phyloP scores from a whole-genome alignment of 2,113 vertebrate genomes.

The Grammomys surdaster region DNA sequence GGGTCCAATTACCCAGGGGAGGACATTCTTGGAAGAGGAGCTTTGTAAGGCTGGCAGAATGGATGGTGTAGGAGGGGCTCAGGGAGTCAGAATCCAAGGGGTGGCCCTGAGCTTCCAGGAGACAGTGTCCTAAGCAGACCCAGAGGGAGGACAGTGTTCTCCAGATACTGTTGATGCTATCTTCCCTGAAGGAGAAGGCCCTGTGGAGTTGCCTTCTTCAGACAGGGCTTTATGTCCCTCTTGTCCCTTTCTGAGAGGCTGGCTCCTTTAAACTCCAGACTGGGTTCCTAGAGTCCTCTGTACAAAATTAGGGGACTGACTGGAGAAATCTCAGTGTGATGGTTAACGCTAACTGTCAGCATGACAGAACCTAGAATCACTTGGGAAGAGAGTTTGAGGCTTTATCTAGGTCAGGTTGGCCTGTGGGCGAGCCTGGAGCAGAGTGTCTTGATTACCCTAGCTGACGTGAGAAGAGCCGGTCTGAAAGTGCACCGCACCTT shows the following conservation, averaged over 20 bases:
- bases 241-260: not conserved
- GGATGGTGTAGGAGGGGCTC: conserved; percentile 63
- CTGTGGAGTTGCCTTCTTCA: not conserved
- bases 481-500: not conserved
- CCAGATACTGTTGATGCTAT: not conserved
- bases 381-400: not conserved
- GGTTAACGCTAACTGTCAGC: not conserved
- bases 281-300: not conserved
- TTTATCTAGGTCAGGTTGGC: not conserved
- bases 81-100: not conserved
- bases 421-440: not conserved
- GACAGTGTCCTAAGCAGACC: conserved; percentile 3
- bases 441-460: not conserved
- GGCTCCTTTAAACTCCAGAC: not conserved
- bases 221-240: not conserved
- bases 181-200: not conserved
- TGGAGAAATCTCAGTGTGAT: not conserved
- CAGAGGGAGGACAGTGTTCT: not conserved
- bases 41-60: conserved; percentile 61
- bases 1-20: conserved; percentile 82
- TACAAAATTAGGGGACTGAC: not conserved
- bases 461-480: not conserved
- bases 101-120: conserved; percentile 15
- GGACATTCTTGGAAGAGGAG: conserved; percentile 74
- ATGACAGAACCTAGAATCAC: not conserved